phyloP scores from a whole-genome alignment of 1,140 invertebrate species.

The Hesperophylax magnus region DNA sequence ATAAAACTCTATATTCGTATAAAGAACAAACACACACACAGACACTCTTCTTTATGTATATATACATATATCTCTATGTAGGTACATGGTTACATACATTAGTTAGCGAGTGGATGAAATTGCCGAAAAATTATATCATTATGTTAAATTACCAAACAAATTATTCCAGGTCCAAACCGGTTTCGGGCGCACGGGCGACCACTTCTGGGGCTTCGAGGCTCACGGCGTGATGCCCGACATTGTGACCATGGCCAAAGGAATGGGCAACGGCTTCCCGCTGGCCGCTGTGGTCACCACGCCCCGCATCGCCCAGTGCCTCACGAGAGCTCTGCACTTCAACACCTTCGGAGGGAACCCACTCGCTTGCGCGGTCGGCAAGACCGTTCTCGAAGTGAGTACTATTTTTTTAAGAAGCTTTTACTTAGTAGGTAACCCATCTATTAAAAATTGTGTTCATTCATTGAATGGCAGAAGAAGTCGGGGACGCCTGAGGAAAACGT shows the following conservation, averaged over 20 bases:
- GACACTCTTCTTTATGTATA: no score
- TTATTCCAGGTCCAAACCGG: conserved; percentile 89
- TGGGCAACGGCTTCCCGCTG: conserved; percentile 95
- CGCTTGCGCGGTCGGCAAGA: conserved; percentile 87
- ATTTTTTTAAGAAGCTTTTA: background rate
- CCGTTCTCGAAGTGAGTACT: conserved; percentile 87
- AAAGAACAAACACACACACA: no score
- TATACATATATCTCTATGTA: no score
- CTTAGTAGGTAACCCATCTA: no score
- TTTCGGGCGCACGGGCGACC: conserved; percentile 93
- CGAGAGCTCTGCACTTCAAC: conserved; percentile 90
- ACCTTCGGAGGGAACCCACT: conserved; percentile 97
- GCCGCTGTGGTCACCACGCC: conserved; percentile 93
- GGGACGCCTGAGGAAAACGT: no score
- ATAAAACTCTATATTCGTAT: no score
- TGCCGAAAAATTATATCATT: no score
- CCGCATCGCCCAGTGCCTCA: conserved; percentile 84
- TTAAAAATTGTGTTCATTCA: no score
- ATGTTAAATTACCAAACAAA: no score
- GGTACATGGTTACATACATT: no score
- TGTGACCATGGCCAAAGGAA: conserved; percentile 91
- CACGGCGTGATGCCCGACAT: conserved; percentile 94
- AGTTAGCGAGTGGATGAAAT: no score
- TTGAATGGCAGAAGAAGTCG: no score
- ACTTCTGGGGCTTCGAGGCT: conserved; percentile 95